Percentiles rank a stretch among this genome's conserved stretches.
Evolutionary conservation across 2,113 vertebrate genomes (phyloP).

Genomic region (Struthidea cinerea): DNA sequence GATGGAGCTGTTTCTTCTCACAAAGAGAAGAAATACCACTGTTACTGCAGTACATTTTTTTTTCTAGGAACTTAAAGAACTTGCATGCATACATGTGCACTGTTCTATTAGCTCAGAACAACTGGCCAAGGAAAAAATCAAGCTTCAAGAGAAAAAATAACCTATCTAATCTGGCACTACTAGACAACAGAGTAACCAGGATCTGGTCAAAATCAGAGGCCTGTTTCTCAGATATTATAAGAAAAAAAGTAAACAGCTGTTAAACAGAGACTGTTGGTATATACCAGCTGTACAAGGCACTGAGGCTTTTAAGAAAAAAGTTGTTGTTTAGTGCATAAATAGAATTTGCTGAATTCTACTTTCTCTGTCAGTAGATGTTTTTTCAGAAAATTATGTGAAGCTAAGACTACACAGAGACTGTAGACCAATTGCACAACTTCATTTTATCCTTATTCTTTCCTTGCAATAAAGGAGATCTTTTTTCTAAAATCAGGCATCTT

Average conservation of each 20-base stretch:
- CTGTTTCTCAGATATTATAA: neutral
- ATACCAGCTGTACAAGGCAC: neutral
- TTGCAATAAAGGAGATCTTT: neutral
- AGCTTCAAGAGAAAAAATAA: neutral
- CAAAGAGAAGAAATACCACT: neutral
- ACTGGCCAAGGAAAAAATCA: neutral
- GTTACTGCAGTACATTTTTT: neutral
- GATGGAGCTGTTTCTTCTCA: neutral
- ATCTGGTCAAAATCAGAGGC: neutral
- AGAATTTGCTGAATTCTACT: neutral
- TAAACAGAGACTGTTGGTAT: neutral
- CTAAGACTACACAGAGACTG: neutral
- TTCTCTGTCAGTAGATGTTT: neutral
- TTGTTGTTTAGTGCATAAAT: neutral
- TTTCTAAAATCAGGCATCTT: neutral
- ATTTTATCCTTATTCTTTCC: neutral
- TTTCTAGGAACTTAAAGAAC: neutral
- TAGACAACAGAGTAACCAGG: neutral
- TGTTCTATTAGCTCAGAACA: neutral
- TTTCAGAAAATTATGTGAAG: neutral
- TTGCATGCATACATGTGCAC: neutral
- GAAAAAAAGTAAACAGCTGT: neutral
- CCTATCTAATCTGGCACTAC: neutral
- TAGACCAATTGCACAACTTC: neutral
- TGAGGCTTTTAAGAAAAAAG: neutral